phyloP scores from a whole-genome alignment of 2,113 vertebrate species.

The Noturus placidus region DNA sequence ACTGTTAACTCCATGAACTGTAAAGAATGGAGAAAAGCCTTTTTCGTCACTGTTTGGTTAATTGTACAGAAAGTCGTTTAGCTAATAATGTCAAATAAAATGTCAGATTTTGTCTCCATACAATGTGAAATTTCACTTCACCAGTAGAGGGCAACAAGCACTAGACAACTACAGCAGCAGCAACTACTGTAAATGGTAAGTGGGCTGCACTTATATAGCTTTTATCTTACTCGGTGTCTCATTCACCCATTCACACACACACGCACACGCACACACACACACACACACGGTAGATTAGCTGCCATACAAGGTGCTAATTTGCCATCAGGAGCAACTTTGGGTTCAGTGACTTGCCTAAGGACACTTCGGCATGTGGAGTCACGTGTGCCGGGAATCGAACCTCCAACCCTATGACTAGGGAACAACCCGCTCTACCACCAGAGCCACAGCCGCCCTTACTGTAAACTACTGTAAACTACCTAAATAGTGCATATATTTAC shows the following conservation, averaged over 20 bases:
- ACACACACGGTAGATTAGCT: no score
- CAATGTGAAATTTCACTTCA: not conserved
- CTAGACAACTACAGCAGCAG: not conserved
- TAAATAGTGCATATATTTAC: not conserved
- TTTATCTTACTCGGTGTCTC: no score
- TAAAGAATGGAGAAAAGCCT: not conserved
- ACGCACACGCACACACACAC: no score
- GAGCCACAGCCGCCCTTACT: not conserved
- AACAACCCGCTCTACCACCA: no score
- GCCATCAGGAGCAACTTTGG: no score
- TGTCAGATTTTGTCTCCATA: not conserved
- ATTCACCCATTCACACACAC: no score
- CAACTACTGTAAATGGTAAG: not conserved
- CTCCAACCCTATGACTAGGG: no score
- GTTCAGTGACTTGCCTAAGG: no score
- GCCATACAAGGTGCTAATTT: no score
- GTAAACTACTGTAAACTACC: not conserved
- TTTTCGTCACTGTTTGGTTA: not conserved
- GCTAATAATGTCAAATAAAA: not conserved
- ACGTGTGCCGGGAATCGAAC: no score
- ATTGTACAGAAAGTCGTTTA: not conserved
- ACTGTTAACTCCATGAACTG: not conserved
- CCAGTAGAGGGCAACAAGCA: conserved; percentile 25
- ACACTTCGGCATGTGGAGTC: no score
- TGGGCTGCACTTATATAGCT: no score